Base-by-base conservation (phyloP, 2,113 vertebrate genomes). In the Tachysurus fulvidraco region DNA sequence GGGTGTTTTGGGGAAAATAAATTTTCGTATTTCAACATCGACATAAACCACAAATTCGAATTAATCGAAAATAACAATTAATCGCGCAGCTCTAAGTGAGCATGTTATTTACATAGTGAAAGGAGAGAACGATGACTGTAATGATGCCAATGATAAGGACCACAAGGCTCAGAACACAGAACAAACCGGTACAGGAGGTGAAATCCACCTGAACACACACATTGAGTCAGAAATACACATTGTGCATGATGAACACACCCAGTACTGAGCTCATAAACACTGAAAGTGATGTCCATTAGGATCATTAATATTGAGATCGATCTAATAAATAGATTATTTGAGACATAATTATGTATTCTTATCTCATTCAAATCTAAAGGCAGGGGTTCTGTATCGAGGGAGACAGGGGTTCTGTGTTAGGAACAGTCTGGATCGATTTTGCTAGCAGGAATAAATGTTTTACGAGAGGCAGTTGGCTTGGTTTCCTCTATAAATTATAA, bases 131-230 rank as follows among this genome's bases (percentile, higher is more conserved):
- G 0, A 99, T 93, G 78, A 94, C 93, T 0, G 97, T 96, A 83
- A 99, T 89, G 1, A 98, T 96, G 62, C 97, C 97, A 0, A 97
- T 95, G 88, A 99, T 96, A 91, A 95, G 93, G 88, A 99, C 91
- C 89, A 98, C 95, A 0, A 97, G 95, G 3, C 94, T 95, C 69
- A 97, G 90, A 57, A 97, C 96, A 0, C 96, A 96, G 93, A 99
- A 96, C 23, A 99, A 92, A 28, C 98, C 98, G 0, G 95, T 93
- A 74, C 97, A 99, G 0, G 98, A 99, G 1, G 98, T 99, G 90
- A 99, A 99, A 92, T 99, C 98, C 93, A 99, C 98, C 98, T 98
- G 92, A 0, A 41, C 19, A 41, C 28, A 59, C 55, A 80, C 78
- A 80, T 46, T 52, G n/a, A n/a, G n/a, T n/a, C 46, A 77, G 23